phyloP scores from a whole-genome alignment of 2,888 invertebrate genomes.

The Arge pagana region DNA sequence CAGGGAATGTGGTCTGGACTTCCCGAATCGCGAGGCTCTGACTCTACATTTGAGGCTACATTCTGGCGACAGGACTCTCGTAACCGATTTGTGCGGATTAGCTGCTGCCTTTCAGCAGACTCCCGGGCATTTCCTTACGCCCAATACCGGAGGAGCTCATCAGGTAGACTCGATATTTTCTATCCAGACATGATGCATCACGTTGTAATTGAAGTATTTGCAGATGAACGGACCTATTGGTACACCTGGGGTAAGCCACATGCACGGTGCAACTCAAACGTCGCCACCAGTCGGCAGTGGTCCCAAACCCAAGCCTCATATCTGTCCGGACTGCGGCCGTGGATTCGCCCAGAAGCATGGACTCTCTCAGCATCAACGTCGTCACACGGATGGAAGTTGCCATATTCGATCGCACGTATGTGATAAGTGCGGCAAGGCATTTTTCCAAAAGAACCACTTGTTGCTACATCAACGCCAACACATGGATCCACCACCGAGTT shows the following conservation, averaged over 20 bases:
- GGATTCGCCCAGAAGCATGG: conserved; percentile 85
- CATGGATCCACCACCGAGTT: conserved; percentile 68
- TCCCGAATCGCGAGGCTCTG: conserved; percentile 74
- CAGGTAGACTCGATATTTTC: conserved; percentile 47
- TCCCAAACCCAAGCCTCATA: conserved; percentile 73
- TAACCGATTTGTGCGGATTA: conserved; percentile 79
- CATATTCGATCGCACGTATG: conserved; percentile 80
- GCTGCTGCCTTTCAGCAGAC: conserved; percentile 73
- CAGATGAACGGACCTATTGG: conserved; percentile 56
- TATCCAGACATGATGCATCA: conserved; percentile 19
- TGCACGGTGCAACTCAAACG: conserved; percentile 57
- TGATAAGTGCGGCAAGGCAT: conserved; percentile 80
- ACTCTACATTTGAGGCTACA: conserved; percentile 80
- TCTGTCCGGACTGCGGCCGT: conserved; percentile 80
- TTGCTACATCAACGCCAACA: conserved; percentile 82
- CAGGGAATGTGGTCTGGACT: conserved; percentile 69
- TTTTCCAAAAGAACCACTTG: conserved; percentile 85
- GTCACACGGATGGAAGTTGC: conserved; percentile 80
- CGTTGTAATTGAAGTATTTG: conserved; percentile 33
- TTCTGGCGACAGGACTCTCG: conserved; percentile 79
- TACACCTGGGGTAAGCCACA: conserved; percentile 52
- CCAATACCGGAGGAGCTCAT: conserved; percentile 52
- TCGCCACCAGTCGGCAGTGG: conserved; percentile 54
- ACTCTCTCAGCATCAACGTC: conserved; percentile 76
- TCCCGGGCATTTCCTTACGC: conserved; percentile 66